Percentiles rank a stretch among this genome's conserved stretches.
Evolutionary conservation across 2,888 invertebrate species (phyloP).

Genomic region (Nomada fucata): DNA sequence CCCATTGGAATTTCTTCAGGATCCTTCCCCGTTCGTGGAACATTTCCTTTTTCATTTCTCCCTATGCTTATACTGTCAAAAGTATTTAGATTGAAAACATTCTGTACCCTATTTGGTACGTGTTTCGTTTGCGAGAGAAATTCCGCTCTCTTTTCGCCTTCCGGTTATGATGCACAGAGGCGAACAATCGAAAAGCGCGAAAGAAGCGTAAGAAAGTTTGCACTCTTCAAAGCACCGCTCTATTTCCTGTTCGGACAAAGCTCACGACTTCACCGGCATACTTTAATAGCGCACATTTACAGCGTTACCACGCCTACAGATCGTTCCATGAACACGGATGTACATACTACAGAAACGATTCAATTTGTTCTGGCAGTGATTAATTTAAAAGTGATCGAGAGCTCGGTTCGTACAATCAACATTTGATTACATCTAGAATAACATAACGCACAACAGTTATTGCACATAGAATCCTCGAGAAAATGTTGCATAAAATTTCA

Average conservation of each 20-base stretch:
- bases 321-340: constrained; percentile 5
- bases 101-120: neutral
- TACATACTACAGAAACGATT: no score
- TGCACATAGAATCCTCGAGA: no score
- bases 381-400: no score
- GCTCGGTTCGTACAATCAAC: no score
- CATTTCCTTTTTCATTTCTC: neutral
- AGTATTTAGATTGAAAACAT: constrained; percentile 10
- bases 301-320: neutral
- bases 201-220: constrained; percentile 47
- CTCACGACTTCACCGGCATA: constrained; percentile 29
- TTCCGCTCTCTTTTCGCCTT: constrained; percentile 28
- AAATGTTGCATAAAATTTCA: no score
- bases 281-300: constrained; percentile 24
- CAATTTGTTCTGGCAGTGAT: no score
- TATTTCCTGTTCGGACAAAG: constrained; percentile 55
- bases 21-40: neutral
- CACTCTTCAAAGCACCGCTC: constrained; percentile 50
- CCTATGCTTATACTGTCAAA: neutral
- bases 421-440: no score
- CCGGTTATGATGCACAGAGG: constrained; percentile 16
- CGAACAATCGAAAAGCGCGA: constrained; percentile 32
- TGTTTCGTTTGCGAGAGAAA: constrained; percentile 11
- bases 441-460: no score
- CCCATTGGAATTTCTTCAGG: constrained; percentile 16